phyloP scores from a whole-genome alignment of 1,140 invertebrate species.

The Megathymus violae region DNA sequence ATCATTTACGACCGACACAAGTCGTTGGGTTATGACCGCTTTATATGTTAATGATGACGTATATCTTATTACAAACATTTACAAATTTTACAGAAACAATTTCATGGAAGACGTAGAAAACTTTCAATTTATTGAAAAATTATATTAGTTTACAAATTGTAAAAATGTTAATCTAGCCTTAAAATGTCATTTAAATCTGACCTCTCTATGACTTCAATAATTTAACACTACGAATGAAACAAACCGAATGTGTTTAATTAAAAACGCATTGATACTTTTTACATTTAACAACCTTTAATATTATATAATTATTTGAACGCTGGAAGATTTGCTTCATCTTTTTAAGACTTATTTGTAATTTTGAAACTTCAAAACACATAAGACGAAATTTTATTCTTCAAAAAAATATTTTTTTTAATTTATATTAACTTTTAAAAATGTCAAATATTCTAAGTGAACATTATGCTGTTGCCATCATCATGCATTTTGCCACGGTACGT shows the following conservation, averaged over 20 bases:
- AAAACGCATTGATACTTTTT: background rate
- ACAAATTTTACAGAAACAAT: constrained; percentile 32
- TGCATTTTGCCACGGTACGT: too few relatives aligned
- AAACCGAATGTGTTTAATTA: constrained; percentile 2
- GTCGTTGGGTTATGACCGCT: too few relatives aligned
- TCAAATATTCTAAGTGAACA: too few relatives aligned
- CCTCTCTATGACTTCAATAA: background rate
- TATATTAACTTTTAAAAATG: too few relatives aligned
- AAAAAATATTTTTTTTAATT: too few relatives aligned
- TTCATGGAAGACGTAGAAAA: constrained; percentile 32
- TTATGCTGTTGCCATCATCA: too few relatives aligned
- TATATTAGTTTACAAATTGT: constrained; percentile 28
- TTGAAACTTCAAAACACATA: too few relatives aligned
- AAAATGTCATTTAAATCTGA: background rate
- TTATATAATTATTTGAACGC: background rate
- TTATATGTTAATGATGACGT: too few relatives aligned
- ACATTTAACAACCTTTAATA: constrained; percentile 15
- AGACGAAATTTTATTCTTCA: too few relatives aligned
- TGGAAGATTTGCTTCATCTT: constrained; percentile 12
- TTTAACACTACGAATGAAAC: constrained; percentile 1
- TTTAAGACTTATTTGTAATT: too few relatives aligned
- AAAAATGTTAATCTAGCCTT: constrained; percentile 14
- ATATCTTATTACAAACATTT: background rate
- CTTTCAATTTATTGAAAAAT: constrained; percentile 24
- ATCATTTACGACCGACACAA: too few relatives aligned